Base-by-base conservation (phyloP, 2,113 vertebrate species). In the Oceanites oceanicus region DNA sequence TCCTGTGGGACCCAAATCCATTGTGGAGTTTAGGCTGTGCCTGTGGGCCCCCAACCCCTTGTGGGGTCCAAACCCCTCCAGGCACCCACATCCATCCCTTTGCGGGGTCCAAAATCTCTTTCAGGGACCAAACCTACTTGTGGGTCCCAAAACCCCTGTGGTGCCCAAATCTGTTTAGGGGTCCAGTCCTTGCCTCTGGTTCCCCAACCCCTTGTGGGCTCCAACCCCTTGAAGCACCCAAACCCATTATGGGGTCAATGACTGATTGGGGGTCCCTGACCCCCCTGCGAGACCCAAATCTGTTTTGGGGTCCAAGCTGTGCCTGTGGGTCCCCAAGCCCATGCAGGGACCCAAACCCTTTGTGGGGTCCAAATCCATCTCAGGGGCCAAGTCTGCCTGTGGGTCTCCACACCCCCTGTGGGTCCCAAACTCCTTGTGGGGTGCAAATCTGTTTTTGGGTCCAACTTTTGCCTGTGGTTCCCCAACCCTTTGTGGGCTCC, bases 11-110 rank as follows among this genome's bases (percentile, higher is more conserved):
- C 34, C 18, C 50, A 50, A 61, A 61, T 12, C 55, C 4, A 3
- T 34, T 34, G 34, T 2, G 11, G 38, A 13, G 15, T 27, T 19
- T 26, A 47, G 17, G 18, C 5, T 26, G 36, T 40, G 13, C 6
- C 25, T n/a, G 29, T 27, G 62, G n/a, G 1, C 25, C 25, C 13
- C 18, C 3, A 65, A 7, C 2, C 4, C 7, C 4, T 3, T 58
- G 27, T 16, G 5, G 19, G 14, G 7, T 38, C 7, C 5, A 9
- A 76, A 16, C 25, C 6, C 16, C 20, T 6, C 8, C 10, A 59
- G 15, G 36, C 13, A 62, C 18, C 2, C 44, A 59, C 38, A 38
- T 38, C 38, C 38, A 38, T 38, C 38, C 38, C 12, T 6, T 13
- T 59, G 23, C 14, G 13, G 19, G 32, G 15, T 42, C 27, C 50